Evolutionary conservation across 2,888 invertebrate genomes (phyloP).

Genomic region (Sinotaia quadrata): DNA sequence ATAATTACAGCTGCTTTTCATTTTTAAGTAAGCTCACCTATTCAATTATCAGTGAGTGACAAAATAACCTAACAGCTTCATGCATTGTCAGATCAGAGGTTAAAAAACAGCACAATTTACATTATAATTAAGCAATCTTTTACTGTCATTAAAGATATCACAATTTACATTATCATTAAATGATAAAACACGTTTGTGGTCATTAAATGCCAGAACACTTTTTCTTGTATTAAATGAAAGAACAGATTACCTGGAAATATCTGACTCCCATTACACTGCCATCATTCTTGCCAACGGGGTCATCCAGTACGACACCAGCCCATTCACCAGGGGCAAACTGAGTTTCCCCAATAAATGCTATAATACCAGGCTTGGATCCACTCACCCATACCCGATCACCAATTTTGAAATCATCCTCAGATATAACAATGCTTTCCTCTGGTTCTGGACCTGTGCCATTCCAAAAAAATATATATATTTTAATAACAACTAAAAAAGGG

Average conservation of each 20-base stretch:
- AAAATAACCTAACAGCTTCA: too few species aligned
- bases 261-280: conserved; percentile 70
- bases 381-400: conserved; percentile 89
- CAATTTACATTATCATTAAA: too few species aligned
- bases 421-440: conserved; percentile 42
- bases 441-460: conserved; percentile 47
- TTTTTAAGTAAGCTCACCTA: too few species aligned
- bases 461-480: not conserved
- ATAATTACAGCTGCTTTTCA: too few species aligned
- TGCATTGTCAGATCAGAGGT: too few species aligned
- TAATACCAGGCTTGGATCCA: conserved; percentile 69
- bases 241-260: conserved; percentile 68
- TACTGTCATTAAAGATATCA: too few species aligned
- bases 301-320: conserved; percentile 72
- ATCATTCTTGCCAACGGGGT: conserved; percentile 72
- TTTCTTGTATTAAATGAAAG: too few species aligned
- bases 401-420: conserved; percentile 91
- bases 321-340: conserved; percentile 72
- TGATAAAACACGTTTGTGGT: too few species aligned
- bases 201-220: too few species aligned
- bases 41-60: too few species aligned
- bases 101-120: too few species aligned
- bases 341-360: conserved; percentile 71
- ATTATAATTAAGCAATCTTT: too few species aligned
- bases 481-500: not conserved